Percentiles rank a stretch among this genome's conserved stretches.
These are phyloP conservation scores for Macrosteles quadrilineatus DNA, from an alignment of 1,140 invertebrate genomes.

Conservation along the genomic window DNA sequence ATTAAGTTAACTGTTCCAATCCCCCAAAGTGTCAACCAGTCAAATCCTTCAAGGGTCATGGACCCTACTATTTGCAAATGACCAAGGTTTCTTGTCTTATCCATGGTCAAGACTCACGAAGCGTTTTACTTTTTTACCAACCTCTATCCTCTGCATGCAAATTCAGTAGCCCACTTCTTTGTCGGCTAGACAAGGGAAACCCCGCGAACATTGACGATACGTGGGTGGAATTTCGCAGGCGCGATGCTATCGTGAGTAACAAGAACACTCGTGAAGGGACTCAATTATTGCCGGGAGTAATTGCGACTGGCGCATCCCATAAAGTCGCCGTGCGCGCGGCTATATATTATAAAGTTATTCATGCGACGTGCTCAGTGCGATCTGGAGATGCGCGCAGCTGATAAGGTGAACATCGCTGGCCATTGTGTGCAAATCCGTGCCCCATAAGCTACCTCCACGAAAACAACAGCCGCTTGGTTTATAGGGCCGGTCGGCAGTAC, in stretches of 20 bases:
- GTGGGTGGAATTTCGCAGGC: conserved; percentile 1
- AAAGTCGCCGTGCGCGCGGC: conserved; percentile 12
- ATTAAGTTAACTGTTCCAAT: too few relatives aligned
- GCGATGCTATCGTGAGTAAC: conserved; percentile 15
- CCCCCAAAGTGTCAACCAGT: too few relatives aligned
- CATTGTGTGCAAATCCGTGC: conserved; percentile 16
- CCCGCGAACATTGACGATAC: too few relatives aligned
- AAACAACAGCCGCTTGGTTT: background rate
- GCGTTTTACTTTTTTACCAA: too few relatives aligned
- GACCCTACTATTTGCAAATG: too few relatives aligned
- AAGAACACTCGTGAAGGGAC: conserved; percentile 10
- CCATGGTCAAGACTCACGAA: too few relatives aligned
- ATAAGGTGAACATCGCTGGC: conserved; percentile 20
- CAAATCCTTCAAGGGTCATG: too few relatives aligned
- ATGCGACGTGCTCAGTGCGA: conserved; percentile 17
- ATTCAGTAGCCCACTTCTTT: too few relatives aligned
- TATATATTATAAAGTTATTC: conserved; percentile 26
- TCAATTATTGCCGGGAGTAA: conserved; percentile 22
- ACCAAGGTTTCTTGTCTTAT: too few relatives aligned
- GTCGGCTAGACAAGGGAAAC: too few relatives aligned
- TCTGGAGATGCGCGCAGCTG: conserved; percentile 20
- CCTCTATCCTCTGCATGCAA: too few relatives aligned
- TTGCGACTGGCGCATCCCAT: conserved; percentile 8
- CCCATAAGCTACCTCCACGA: conserved; percentile 18
- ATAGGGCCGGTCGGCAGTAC: conserved; percentile 12